A percentile compares a stretch with the other conserved stretches of the same genome.
Conservation (phyloP, 1,140 invertebrate species). For the Oppia nitens region DNA sequence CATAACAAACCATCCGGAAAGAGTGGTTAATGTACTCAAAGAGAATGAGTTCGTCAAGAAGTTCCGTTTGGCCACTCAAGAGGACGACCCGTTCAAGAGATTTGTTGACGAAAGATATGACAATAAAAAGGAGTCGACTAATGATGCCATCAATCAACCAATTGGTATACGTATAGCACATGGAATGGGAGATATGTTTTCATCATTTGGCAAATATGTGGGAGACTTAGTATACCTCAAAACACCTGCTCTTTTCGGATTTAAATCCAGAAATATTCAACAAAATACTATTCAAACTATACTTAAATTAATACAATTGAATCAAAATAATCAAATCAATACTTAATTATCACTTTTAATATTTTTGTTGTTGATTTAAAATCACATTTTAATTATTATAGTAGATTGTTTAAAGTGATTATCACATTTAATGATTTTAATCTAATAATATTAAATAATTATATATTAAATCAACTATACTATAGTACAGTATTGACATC, state of each 20-base stretch:
- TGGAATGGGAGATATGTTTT: conserved; percentile 6
- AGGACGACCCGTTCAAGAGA: conserved; percentile 19
- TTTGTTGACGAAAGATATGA: background rate
- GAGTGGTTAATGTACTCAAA: conserved; percentile 14
- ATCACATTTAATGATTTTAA: too few relatives aligned
- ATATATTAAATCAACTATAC: too few relatives aligned
- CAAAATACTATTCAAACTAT: too few relatives aligned
- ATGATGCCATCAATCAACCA: background rate
- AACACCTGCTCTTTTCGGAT: background rate
- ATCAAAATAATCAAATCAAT: too few relatives aligned
- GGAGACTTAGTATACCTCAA: conserved; percentile 4
- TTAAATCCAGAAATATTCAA: background rate
- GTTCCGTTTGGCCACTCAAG: conserved; percentile 17
- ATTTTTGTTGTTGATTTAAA: too few relatives aligned
- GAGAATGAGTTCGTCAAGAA: conserved; percentile 14
- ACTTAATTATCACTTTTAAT: too few relatives aligned
- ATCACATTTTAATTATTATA: too few relatives aligned
- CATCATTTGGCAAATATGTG: conserved; percentile 11
- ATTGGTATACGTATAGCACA: background rate
- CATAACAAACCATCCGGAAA: conserved; percentile 22
- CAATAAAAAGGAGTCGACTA: background rate
- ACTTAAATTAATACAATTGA: too few relatives aligned
- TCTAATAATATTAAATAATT: too few relatives aligned
- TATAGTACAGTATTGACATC: too few relatives aligned
- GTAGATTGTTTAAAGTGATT: too few relatives aligned